phyloP scores from a whole-genome alignment of 2,888 invertebrate species.

The Ptychoptera albimana region DNA sequence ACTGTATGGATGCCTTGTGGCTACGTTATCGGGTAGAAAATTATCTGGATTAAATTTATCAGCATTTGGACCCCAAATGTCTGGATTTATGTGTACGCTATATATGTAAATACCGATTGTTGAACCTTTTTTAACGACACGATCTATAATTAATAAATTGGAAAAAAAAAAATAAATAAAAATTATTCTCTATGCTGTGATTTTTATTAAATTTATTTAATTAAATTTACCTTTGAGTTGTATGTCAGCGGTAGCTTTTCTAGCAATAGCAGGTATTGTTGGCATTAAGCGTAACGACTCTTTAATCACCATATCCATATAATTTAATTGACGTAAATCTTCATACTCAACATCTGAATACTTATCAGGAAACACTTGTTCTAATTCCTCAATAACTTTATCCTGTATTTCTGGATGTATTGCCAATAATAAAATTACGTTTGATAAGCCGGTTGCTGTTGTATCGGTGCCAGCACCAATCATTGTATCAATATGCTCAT shows the following conservation, averaged over 20 bases:
- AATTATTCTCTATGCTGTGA: neutral
- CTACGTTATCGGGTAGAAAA: constrained; percentile 22
- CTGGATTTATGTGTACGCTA: constrained; percentile 22
- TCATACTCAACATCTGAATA: constrained; percentile 18
- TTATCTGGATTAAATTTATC: constrained; percentile 25
- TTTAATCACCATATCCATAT: constrained; percentile 23
- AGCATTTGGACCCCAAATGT: constrained; percentile 26
- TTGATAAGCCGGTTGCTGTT: constrained; percentile 21
- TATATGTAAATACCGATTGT: constrained; percentile 24
- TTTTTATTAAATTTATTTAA: neutral
- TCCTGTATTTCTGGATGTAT: constrained; percentile 23
- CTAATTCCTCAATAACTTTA: constrained; percentile 6
- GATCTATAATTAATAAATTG: neutral
- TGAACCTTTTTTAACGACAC: constrained; percentile 19
- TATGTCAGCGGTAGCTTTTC: constrained; percentile 18
- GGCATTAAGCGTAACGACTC: constrained; percentile 25
- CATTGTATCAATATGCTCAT: constrained; percentile 1
- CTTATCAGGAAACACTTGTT: constrained; percentile 8
- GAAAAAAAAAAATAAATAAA: neutral
- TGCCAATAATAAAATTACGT: constrained; percentile 19
- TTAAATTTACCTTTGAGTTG: constrained; percentile 14
- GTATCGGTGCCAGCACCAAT: constrained; percentile 16
- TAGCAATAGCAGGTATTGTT: constrained; percentile 21
- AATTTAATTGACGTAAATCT: constrained; percentile 21
- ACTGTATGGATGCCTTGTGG: constrained; percentile 23